Evolutionary conservation across 2,888 invertebrate species (phyloP).

Genomic region (Phyllotreta striolata): DNA sequence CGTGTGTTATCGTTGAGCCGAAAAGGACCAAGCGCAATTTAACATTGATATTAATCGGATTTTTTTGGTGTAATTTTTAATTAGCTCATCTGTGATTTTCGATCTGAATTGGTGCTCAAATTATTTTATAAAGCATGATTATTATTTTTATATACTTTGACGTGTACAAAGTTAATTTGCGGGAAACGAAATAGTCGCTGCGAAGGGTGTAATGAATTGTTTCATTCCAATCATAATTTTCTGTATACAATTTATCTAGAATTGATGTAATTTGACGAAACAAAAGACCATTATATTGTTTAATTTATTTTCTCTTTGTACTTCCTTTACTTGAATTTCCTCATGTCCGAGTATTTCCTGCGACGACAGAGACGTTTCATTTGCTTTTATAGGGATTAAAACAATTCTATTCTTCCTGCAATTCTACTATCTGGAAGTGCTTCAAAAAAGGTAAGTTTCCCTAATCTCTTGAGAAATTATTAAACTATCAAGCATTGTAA

Average conservation of each 20-base stretch:
- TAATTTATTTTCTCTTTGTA: constrained; percentile 19
- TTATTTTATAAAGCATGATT: constrained; percentile 11
- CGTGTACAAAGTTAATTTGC: constrained; percentile 19
- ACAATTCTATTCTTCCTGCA: too few species aligned
- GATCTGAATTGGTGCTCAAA: constrained; percentile 23
- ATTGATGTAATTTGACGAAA: constrained; percentile 56
- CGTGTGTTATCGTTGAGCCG: background rate
- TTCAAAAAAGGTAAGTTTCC: too few species aligned
- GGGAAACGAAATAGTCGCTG: constrained; percentile 16
- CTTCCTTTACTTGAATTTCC: background rate
- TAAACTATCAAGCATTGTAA: too few species aligned
- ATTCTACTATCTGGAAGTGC: too few species aligned
- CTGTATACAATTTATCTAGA: constrained; percentile 47
- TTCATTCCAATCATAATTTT: constrained; percentile 55
- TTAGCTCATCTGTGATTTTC: constrained; percentile 12
- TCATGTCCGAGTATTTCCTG: too few species aligned
- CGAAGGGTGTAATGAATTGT: constrained; percentile 41
- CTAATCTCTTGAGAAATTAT: too few species aligned
- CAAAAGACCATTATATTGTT: constrained; percentile 44
- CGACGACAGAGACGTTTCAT: too few species aligned
- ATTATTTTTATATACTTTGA: constrained; percentile 29
- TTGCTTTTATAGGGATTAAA: too few species aligned
- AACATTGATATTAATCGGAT: background rate
- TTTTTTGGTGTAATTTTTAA: background rate
- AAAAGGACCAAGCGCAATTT: background rate